phyloP scores from a whole-genome alignment of 1,140 invertebrate genomes.

The Ceratosolen solmsi region DNA sequence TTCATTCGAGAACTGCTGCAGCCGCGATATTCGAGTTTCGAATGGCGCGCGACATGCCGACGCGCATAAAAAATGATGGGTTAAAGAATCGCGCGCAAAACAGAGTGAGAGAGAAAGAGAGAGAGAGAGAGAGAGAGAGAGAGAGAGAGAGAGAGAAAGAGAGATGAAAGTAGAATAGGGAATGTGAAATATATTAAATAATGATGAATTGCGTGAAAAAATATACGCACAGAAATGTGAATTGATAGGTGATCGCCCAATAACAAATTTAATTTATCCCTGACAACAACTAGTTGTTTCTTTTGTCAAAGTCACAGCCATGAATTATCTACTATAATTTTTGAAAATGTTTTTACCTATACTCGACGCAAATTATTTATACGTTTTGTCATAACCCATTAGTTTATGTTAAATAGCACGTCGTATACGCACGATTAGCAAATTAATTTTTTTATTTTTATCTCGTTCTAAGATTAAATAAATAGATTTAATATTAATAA shows the following conservation, averaged over 20 bases:
- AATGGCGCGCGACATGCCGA: conserved; percentile 8
- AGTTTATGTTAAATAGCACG: background rate
- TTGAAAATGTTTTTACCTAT: background rate
- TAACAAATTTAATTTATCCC: background rate
- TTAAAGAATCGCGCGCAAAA: background rate
- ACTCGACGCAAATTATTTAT: background rate
- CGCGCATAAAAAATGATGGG: background rate
- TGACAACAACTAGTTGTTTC: background rate
- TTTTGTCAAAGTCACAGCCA: background rate
- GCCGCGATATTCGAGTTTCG: conserved; percentile 36
- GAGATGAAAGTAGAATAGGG: too few relatives aligned
- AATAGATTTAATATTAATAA: background rate
- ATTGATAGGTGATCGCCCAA: background rate
- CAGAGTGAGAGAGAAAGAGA: background rate
- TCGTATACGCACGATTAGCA: background rate
- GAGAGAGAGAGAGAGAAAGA: background rate
- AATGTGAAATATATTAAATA: conserved; percentile 43
- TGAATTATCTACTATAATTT: background rate
- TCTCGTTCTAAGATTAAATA: background rate
- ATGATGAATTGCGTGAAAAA: conserved; percentile 10
- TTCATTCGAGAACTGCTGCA: conserved; percentile 20
- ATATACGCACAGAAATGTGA: background rate
- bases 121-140: background rate
- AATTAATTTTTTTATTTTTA: background rate
- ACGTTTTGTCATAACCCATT: background rate